These are phyloP conservation scores for Heliconius ethilla DNA, from an alignment of 2,888 invertebrate species.

Conservation along the genomic window DNA sequence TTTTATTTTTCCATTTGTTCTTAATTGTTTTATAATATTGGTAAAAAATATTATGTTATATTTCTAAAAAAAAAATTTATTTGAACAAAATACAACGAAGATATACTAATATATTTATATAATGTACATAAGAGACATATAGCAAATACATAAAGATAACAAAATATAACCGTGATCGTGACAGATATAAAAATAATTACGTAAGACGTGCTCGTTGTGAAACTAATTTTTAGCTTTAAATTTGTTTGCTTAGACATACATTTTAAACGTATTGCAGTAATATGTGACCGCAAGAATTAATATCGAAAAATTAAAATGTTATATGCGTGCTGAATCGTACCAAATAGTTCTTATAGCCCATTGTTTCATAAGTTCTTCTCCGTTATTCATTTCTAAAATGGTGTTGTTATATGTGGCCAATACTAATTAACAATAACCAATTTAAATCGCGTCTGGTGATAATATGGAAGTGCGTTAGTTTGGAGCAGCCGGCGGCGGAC, in stretches of 20 bases:
- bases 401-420: slow-evolving; percentile 68
- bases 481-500: slow-evolving; percentile 61
- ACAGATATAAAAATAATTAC: background rate
- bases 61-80: too few relatives aligned
- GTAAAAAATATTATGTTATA: background rate
- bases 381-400: slow-evolving; percentile 74
- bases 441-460: slow-evolving; percentile 71
- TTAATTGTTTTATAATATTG: slow-evolving; percentile 30
- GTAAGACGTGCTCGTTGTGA: background rate
- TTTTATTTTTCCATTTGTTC: slow-evolving; percentile 35
- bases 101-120: too few relatives aligned
- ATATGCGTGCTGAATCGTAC: slow-evolving; percentile 55
- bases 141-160: slow-evolving; percentile 2
- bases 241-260: background rate
- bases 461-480: slow-evolving; percentile 65
- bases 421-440: slow-evolving; percentile 74
- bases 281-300: background rate
- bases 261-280: background rate
- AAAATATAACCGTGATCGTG: background rate
- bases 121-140: background rate
- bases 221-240: background rate
- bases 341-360: slow-evolving; percentile 61
- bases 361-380: slow-evolving; percentile 67
- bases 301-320: slow-evolving; percentile 51
- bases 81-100: too few relatives aligned